phyloP scores from a whole-genome alignment of 2,888 invertebrate genomes.

The Drosophila vallismaia region DNA sequence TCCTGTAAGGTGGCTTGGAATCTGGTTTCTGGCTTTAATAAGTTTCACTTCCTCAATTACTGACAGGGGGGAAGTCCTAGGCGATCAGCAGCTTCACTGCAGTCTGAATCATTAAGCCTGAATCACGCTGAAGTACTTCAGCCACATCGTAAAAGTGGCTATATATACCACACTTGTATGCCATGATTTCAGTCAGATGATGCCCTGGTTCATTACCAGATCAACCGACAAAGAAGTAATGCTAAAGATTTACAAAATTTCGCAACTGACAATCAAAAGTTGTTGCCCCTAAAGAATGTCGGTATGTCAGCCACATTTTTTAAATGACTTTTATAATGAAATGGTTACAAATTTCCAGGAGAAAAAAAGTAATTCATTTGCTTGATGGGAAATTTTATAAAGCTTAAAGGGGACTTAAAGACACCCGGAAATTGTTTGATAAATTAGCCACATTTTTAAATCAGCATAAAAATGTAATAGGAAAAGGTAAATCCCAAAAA shows the following conservation, averaged over 20 bases:
- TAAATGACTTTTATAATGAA: neutral
- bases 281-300: neutral
- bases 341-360: neutral
- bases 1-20: constrained; percentile 31
- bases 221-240: constrained; percentile 8
- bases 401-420: neutral
- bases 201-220: constrained; percentile 13
- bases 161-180: constrained; percentile 14
- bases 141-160: constrained; percentile 12
- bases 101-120: constrained; percentile 26
- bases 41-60: constrained; percentile 35
- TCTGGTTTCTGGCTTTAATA: constrained; percentile 22
- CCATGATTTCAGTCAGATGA: constrained; percentile 36
- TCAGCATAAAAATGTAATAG: neutral
- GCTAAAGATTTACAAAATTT: constrained; percentile 7
- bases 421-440: neutral
- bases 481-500: neutral
- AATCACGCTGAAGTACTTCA: constrained; percentile 14
- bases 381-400: neutral
- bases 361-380: constrained; percentile 1
- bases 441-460: neutral
- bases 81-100: constrained; percentile 9
- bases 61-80: constrained; percentile 49
- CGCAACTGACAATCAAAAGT: neutral
- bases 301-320: neutral